phyloP scores from a whole-genome alignment of 2,888 invertebrate genomes.

The Apotomis betuletana region DNA sequence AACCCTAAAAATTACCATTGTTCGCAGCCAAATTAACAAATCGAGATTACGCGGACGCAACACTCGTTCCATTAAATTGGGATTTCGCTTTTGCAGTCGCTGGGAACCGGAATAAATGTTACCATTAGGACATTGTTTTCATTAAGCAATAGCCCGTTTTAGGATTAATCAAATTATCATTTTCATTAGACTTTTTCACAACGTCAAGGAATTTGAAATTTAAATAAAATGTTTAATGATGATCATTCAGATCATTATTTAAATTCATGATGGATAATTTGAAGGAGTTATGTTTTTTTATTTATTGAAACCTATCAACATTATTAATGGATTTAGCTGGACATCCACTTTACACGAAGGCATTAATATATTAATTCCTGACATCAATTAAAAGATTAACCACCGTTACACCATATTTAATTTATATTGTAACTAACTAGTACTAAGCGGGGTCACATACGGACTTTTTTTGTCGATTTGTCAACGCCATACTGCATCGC shows the following conservation, averaged over 20 bases:
- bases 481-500: too few relatives aligned
- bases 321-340: slow-evolving; percentile 5
- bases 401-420: not conserved
- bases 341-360: slow-evolving; percentile 10
- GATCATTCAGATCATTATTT: not conserved
- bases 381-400: not conserved
- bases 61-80: slow-evolving; percentile 29
- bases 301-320: slow-evolving; percentile 7
- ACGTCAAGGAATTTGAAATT: not conserved
- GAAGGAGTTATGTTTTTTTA: slow-evolving; percentile 3
- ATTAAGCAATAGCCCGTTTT: slow-evolving; percentile 2
- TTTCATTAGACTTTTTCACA: slow-evolving; percentile 3
- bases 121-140: slow-evolving; percentile 11
- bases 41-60: slow-evolving; percentile 25
- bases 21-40: slow-evolving; percentile 29
- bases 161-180: slow-evolving; percentile 13
- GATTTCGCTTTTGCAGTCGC: slow-evolving; percentile 18
- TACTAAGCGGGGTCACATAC: too few relatives aligned
- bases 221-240: slow-evolving; percentile 11
- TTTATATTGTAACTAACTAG: too few relatives aligned
- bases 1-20: slow-evolving; percentile 18
- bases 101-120: slow-evolving; percentile 18
- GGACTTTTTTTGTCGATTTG: too few relatives aligned
- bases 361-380: not conserved
- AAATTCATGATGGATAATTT: slow-evolving; percentile 10